Base-by-base conservation (phyloP, 2,113 vertebrate species). In the Mohoua ochrocephala region DNA sequence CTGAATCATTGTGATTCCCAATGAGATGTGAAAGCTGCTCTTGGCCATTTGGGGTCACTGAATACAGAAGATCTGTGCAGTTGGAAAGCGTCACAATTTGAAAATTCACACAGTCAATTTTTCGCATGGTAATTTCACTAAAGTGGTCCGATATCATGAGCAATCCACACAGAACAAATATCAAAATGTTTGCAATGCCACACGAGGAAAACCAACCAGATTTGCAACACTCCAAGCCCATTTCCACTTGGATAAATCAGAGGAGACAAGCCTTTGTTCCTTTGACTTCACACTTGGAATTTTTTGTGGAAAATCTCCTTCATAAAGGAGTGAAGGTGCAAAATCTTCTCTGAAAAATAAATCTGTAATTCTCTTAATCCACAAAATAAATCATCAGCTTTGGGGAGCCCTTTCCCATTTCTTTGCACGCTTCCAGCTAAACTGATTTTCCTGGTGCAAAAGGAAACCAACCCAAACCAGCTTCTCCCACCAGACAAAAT, bases 21-120 rank as follows among this genome's bases (percentile, higher is more conserved):
- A 59, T 50, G 93, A 95, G 86, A 89, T 74, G 86, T 92, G 93
- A 97, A 94, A 95, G 35, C 91, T 70, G 80, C 86, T 86, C 84
- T 59, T 89, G 86, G 64, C 79, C 89, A 44, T 92, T 88, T 91
- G 92, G 80, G 90, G 91, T 95, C 95, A 95, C 76, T 2, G 76
- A 70, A 75, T 56, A 50, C 47, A 9, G 49, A 33, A 74, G 68
- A 60, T 78, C 39, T 28, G 39, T 70, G 83, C 91, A 53, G 70
- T 24, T 93, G 47, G 53, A 83, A 87, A 82, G 63, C 83, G 49
- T 67, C 61, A 67, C 27, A 10, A 39, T 91, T 74, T 77, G 79
- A 86, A 94, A 93, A 95, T 65, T 67, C 75, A 79, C 67, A 75
- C 27, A 70, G 77, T 37, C 75, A 3, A 23, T 86, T 64, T 81